Conservation (phyloP, 2,888 invertebrate genomes). For the Tridacna crocea region DNA sequence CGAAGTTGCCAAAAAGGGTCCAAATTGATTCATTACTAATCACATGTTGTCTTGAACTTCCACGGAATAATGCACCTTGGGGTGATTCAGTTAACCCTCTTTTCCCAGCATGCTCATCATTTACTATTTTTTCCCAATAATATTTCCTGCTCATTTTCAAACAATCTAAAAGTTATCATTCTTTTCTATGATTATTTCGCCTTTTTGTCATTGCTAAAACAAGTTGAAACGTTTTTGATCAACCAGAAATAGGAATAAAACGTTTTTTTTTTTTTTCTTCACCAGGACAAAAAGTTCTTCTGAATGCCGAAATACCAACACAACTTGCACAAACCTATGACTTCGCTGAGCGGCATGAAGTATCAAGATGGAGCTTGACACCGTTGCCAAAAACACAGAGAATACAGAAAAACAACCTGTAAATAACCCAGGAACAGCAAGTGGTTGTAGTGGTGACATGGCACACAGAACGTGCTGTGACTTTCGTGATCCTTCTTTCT, state of each 20-base stretch:
- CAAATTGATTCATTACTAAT: no score
- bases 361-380: background rate
- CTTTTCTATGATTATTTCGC: background rate
- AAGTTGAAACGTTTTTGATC: background rate
- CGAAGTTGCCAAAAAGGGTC: no score
- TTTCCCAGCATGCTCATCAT: no score
- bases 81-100: no score
- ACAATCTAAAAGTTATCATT: no score
- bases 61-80: no score
- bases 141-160: no score
- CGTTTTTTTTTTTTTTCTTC: background rate
- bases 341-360: background rate
- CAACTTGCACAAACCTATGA: background rate
- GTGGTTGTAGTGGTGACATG: constrained; percentile 61
- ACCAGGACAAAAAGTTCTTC: background rate
- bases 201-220: background rate
- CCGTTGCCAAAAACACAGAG: background rate
- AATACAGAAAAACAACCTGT: background rate
- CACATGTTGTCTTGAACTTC: no score
- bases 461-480: constrained; percentile 59
- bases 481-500: constrained; percentile 19
- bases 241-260: background rate
- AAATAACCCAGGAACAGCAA: background rate
- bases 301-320: background rate
- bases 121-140: no score